Conservation (phyloP, 30 jellyfish, hydroid and myxozoan genomes). For the Turritopsis dohrnii region DNA sequence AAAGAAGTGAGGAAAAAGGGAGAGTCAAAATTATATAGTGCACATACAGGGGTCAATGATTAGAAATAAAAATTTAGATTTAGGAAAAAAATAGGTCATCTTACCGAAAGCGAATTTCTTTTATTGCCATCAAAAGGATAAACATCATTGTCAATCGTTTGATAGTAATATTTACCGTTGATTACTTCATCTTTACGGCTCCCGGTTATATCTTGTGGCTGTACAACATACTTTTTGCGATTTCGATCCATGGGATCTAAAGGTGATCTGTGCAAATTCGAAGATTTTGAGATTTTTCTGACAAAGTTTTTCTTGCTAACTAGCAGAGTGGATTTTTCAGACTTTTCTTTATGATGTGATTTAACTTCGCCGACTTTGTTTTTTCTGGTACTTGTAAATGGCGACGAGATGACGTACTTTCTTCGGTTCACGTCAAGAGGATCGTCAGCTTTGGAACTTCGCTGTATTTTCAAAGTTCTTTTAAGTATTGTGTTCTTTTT, state of each 20-base stretch:
- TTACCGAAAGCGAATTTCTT: constrained; percentile 19
- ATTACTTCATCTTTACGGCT: constrained; percentile 5
- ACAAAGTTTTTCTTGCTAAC: neutral
- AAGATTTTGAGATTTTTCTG: neutral
- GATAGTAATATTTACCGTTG: constrained; percentile 4
- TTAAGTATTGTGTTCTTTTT: neutral
- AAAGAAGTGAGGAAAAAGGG: neutral
- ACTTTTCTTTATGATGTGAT: neutral
- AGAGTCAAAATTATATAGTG: no score
- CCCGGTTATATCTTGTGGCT: constrained; percentile 7
- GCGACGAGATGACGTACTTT: neutral
- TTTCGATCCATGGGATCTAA: neutral
- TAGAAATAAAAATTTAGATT: neutral
- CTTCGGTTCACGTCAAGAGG: neutral
- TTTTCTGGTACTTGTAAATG: neutral
- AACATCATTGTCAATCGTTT: neutral
- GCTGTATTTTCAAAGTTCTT: neutral
- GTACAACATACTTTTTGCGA: neutral
- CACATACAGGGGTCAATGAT: no score
- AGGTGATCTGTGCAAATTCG: neutral
- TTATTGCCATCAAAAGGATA: constrained; percentile 25
- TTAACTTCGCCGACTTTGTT: neutral
- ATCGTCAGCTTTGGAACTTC: neutral
- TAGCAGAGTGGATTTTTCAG: neutral
- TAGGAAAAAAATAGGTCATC: neutral